These are phyloP conservation scores for Gymnobelideus leadbeateri DNA, from an alignment of 2,113 vertebrate genomes.

Conservation along the genomic window DNA sequence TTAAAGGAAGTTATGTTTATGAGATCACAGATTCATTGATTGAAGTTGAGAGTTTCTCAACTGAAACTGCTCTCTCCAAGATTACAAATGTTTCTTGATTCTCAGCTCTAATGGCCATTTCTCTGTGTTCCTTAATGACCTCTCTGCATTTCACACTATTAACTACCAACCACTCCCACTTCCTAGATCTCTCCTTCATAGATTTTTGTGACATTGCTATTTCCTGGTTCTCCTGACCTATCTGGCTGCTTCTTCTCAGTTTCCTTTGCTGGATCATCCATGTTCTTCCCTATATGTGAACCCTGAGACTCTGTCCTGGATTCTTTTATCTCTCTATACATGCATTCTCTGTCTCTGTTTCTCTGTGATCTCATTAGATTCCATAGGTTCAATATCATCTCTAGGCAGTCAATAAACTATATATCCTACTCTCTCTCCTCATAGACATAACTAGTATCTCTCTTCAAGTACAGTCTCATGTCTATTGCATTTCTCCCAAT, in stretches of 20 bases:
- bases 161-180: background rate
- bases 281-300: background rate
- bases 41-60: background rate
- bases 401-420: background rate
- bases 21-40: background rate
- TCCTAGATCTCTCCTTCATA: background rate
- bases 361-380: background rate
- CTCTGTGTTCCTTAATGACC: background rate
- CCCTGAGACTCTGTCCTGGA: background rate
- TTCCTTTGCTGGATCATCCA: background rate
- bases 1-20: background rate
- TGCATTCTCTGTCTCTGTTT: background rate
- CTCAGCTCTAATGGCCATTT: background rate
- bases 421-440: background rate
- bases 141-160: background rate
- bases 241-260: background rate
- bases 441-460: background rate
- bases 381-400: background rate
- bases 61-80: background rate
- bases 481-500: background rate
- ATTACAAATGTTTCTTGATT: background rate
- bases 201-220: background rate
- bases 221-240: background rate
- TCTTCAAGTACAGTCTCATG: background rate
- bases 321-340: background rate